Base-by-base conservation (phyloP, 2,888 invertebrate genomes). In the Drosophila leonis region DNA sequence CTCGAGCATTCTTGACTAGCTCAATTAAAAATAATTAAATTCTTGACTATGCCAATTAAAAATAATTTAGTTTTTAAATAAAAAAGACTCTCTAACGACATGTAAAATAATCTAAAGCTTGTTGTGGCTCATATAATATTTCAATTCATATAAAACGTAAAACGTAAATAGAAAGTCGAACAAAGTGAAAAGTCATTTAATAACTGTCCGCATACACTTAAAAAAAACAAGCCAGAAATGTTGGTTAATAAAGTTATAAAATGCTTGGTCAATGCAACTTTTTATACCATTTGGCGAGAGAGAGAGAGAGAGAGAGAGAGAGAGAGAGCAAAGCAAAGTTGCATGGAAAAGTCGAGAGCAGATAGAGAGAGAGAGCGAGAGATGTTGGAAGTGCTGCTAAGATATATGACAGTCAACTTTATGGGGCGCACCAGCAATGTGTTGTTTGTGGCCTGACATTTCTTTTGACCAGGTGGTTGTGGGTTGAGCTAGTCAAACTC, bases 401-500 rank as follows among this genome's bases (percentile, higher is more conserved):
- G 65, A 49, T 42, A 52, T 51, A 29, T 51, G 48, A 37, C 13
- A 52, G 42, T 42, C 29, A 51, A 35, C 20, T 51, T 44, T 42
- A 37, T 37, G 51, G 65, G 55, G 20, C 15, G 31, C 41, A 42
- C 6, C 29, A 35, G 27, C 5, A 44, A 35, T 65, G 66, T 66
- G 42, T 37, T 44, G 51, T 44, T 59, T 59, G 65, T 49, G 66
- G 51, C 41, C 33, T 51, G 65, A 13, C 33, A 62, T 42, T 42
- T 48, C 54, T 29, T 51, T 51, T 60, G 39, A 39, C 20, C 56
- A 42, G 42, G 15, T 35, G 41, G n/a, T 4, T 31, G 24, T 24
- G n/a, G 15, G 42, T 6, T 7, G 42, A 54, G 56, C 66, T 39
- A 79, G 79, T 68, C 63, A 65, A 77, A 76, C 77, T 77, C 65